Evolutionary conservation across 2,797 vertebrate genomes (phyloP), one percentile per base, ranked within the genome.

Genomic region (Enteromius thamalakanensis): DNA sequence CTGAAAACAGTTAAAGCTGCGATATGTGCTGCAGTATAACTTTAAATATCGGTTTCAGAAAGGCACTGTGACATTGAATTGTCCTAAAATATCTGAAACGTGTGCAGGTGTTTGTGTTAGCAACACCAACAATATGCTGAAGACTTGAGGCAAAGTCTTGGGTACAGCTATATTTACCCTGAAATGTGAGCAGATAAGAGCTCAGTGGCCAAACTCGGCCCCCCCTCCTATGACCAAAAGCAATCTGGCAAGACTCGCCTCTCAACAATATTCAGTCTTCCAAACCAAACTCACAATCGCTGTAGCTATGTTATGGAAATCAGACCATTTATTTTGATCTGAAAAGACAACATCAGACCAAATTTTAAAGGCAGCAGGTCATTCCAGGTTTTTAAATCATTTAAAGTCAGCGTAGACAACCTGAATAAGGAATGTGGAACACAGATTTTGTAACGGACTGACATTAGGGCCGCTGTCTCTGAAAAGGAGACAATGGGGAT

Each of bases 111-210:
- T 51, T 81, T 83, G 58, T 74, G 21, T 85, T 32, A 65, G 9
- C 8, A 69, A 67, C 47, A 67, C 69, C 82, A 85, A 81, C 83
- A 83, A 80, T 79, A 71, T 81, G 69, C 83, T 75, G 51, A 76
- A 74, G 76, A 79, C 84, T 65, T 81, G 82, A 87, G 85, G 83
- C 78, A 67, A 69, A 81, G 85, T 86, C 84, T 89, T 80, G 87
- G 87, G 89, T 82, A 81, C 79, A 64, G 88, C 92, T 94, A 94
- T 92, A 94, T 94, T 92, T 93, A 94, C 88, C 79, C 89, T 92
- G 94, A 94, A 92, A 94, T 93, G 89, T 94, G 90, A 93, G 92
- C 87, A 91, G 92, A 93, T 92, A 92, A 92, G 89, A 91, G 86
- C 86, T 81, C 79, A 85, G 90, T 88, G 89, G 89, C 86, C 90